Evolutionary conservation across 1,140 invertebrate species (phyloP).

Genomic region (Pomacea maculata): DNA sequence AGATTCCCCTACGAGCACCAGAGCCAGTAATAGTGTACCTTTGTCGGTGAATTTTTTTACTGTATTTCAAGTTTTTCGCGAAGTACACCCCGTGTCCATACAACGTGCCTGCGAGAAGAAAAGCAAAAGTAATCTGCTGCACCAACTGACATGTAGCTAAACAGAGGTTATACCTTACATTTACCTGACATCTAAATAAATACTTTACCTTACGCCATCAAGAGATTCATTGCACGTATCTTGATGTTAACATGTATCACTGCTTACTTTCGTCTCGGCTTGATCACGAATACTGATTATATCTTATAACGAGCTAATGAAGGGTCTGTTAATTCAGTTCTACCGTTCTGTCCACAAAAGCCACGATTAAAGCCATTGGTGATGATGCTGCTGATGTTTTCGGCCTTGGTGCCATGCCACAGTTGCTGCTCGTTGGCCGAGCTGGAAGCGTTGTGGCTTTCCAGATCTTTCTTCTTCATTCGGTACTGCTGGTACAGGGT

Average conservation of each 20-base stretch:
- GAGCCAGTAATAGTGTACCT: neutral
- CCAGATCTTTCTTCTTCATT: constrained; percentile 37
- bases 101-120: neutral
- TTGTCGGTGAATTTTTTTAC: constrained; percentile 22
- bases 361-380: constrained; percentile 53
- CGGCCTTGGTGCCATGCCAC: constrained; percentile 48
- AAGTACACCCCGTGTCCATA: constrained; percentile 21
- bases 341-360: constrained; percentile 56
- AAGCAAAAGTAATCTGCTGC: neutral
- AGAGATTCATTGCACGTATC: too few species aligned
- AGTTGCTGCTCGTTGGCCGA: constrained; percentile 43
- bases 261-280: too few species aligned
- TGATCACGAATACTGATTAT: constrained; percentile 11
- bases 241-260: too few species aligned
- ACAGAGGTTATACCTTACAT: too few species aligned
- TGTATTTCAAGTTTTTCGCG: neutral
- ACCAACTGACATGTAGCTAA: too few species aligned
- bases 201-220: too few species aligned
- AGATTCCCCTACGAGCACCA: constrained; percentile 16
- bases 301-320: too few species aligned
- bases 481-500: constrained; percentile 42
- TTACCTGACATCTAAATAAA: too few species aligned
- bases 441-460: constrained; percentile 20
- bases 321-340: neutral
- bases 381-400: constrained; percentile 43